Percentiles rank a stretch among this genome's conserved stretches.
phyloP scores from a whole-genome alignment of 2,888 invertebrate species.

The Hirtodrosophila histrioides region DNA sequence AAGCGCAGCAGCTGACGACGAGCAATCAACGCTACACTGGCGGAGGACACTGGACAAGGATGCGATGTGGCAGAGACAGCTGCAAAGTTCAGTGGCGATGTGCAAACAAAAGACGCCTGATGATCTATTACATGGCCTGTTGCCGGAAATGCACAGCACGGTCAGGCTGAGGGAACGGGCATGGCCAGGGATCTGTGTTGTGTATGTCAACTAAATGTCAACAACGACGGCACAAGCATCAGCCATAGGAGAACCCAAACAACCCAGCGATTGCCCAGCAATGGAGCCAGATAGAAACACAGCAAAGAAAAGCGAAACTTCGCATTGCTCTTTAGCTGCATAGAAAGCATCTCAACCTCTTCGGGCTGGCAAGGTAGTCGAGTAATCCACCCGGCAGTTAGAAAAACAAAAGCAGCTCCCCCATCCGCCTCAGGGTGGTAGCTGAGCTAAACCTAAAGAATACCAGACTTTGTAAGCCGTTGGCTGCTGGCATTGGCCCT shows the following conservation, averaged over 20 bases:
- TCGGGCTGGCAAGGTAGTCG: conserved; percentile 13
- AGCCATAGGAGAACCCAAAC: conserved; percentile 11
- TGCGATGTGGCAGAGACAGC: conserved; percentile 19
- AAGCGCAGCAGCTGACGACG: conserved; percentile 70
- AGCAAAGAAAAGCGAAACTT: conserved; percentile 38
- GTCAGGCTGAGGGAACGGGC: neutral
- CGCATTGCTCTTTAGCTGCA: conserved; percentile 4
- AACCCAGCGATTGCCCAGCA: conserved; percentile 19
- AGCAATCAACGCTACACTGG: conserved; percentile 55
- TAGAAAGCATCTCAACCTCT: conserved; percentile 12
- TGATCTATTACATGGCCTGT: conserved; percentile 67
- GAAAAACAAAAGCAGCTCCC: conserved; percentile 36
- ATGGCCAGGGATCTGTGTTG: conserved; percentile 6
- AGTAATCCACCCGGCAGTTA: conserved; percentile 41
- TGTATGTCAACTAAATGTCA: conserved; percentile 76
- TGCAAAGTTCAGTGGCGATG: conserved; percentile 53
- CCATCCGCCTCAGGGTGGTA: conserved; percentile 12
- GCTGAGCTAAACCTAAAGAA: conserved; percentile 33
- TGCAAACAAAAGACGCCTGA: conserved; percentile 74
- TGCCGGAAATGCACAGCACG: conserved; percentile 61
- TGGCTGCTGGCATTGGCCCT: conserved; percentile 65
- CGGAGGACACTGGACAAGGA: conserved; percentile 10
- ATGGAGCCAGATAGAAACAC: conserved; percentile 26
- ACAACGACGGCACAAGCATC: conserved; percentile 57
- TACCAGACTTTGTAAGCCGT: conserved; percentile 36